Base-by-base conservation (phyloP, 2,797 vertebrate genomes). In the Brotula barbata region DNA sequence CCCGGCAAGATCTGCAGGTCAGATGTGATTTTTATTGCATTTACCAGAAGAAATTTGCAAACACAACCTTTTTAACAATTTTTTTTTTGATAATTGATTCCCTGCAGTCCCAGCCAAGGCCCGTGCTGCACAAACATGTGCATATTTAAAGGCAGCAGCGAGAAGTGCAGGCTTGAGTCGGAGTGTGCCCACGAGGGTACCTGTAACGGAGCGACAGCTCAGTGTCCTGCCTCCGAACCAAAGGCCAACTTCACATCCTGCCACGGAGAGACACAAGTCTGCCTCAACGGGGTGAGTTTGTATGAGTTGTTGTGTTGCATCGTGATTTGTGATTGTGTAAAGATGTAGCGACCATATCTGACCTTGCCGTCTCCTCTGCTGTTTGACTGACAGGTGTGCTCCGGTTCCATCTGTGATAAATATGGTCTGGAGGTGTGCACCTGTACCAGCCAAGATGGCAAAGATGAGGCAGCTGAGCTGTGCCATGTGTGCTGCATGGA, bases 401-500 rank as follows among this genome's bases (percentile, higher is more conserved):
- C 94, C 39, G 96, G 97, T 39, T 99, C 97, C 28, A 98, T 99
- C 81, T 99, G 97, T 90, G 90, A 93, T 77, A 96, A 93, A 60
- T 82, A 92, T 0, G 16, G 15, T 6, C 83, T 98, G 71, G 95
- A 96, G 39, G 92, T 95, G 6, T 99, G 97, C 22, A 98, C 95
- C 0, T 98, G 96, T 77, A 91, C 90, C 61, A 94, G 88, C 47
- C 55, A 90, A 31, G 92, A 95, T 0, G 89, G 89, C 53, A 90
- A 92, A 75, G 93, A 97, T 1, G 95, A 98, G 0, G 92, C 89
- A 28, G 76, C 74, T 7, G 95, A 98, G 51, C 76, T 98, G 55
- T 99, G 97, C 72, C 97, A 99, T 11, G 95, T 99, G 68, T 98
- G 96, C 89, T 99, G 97, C 87, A 95, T 95, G 96, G 88, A 92